These are phyloP conservation scores for Ornithorhynchus anatinus DNA, from an alignment of 2,113 vertebrate genomes.

Conservation along the genomic window DNA sequence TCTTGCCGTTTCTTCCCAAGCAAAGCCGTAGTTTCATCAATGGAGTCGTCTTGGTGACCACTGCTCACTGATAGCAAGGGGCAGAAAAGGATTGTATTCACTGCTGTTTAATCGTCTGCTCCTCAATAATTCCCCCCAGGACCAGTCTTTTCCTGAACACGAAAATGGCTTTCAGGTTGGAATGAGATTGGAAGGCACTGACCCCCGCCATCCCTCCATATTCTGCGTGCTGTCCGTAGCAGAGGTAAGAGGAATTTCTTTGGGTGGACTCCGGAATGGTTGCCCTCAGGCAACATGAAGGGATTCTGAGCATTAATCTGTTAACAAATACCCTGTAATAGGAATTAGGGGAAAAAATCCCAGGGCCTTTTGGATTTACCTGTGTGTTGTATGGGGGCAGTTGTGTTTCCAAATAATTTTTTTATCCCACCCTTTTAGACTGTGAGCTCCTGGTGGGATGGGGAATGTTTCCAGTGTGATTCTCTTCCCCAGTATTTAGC, in stretches of 20 bases:
- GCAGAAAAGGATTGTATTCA: not conserved
- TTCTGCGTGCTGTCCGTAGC: slow-evolving; percentile 83
- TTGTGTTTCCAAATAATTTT: not conserved
- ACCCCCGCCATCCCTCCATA: slow-evolving; percentile 80
- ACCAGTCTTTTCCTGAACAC: slow-evolving; percentile 72
- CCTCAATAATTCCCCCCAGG: slow-evolving; percentile 16
- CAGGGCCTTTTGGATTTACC: not conserved
- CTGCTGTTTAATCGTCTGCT: not conserved
- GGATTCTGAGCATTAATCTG: too few relatives aligned
- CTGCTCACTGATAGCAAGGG: too few relatives aligned
- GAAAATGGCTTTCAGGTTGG: slow-evolving; percentile 79
- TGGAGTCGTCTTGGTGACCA: too few relatives aligned
- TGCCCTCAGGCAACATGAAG: not conserved
- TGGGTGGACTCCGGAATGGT: not conserved
- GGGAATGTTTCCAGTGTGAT: too few relatives aligned
- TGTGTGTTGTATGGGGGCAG: slow-evolving; percentile 4
- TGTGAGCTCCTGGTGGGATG: too few relatives aligned
- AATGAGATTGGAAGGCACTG: slow-evolving; percentile 82
- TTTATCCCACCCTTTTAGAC: too few relatives aligned
- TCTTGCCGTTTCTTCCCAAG: too few relatives aligned
- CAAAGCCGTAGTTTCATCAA: too few relatives aligned
- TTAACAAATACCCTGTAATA: too few relatives aligned
- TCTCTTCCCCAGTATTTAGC: too few relatives aligned
- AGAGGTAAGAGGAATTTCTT: slow-evolving; percentile 63
- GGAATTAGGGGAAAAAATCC: not conserved